Evolutionary conservation across 2,888 invertebrate species (phyloP).

Genomic region (Eupithecia dodoneata): DNA sequence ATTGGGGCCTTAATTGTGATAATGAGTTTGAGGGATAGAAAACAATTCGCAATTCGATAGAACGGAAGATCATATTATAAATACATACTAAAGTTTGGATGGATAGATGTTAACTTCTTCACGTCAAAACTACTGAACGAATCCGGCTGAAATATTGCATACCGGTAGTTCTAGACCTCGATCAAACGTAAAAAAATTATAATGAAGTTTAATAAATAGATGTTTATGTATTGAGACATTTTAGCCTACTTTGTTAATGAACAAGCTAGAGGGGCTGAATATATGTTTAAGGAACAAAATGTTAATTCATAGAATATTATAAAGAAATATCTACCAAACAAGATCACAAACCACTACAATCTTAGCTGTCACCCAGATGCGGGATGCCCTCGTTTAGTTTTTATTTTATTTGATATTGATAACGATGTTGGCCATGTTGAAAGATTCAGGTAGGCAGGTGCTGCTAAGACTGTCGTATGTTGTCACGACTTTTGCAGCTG

Average conservation of each 20-base stretch:
- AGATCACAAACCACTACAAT: constrained; percentile 22
- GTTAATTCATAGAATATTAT: background rate
- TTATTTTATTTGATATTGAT: constrained; percentile 39
- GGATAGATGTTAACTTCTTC: no score
- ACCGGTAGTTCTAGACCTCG: background rate
- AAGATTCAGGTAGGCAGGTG: constrained; percentile 64
- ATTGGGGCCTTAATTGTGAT: background rate
- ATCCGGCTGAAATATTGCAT: background rate
- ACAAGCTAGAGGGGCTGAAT: background rate
- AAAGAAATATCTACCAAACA: constrained; percentile 5
- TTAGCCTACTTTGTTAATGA: background rate
- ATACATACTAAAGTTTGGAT: background rate
- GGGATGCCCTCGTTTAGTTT: constrained; percentile 44
- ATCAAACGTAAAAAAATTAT: no score
- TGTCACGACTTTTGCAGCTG: constrained; percentile 16
- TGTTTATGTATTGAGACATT: no score
- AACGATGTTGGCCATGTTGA: constrained; percentile 30
- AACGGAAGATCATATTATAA: background rate
- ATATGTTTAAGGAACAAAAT: background rate
- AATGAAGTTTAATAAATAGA: no score
- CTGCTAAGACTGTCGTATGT: constrained; percentile 13
- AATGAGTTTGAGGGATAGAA: background rate
- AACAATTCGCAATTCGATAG: background rate
- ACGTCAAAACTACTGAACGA: no score
- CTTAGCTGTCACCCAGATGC: constrained; percentile 40